Base-by-base conservation (phyloP, 2,888 invertebrate species). In the Harpalus rufipes region DNA sequence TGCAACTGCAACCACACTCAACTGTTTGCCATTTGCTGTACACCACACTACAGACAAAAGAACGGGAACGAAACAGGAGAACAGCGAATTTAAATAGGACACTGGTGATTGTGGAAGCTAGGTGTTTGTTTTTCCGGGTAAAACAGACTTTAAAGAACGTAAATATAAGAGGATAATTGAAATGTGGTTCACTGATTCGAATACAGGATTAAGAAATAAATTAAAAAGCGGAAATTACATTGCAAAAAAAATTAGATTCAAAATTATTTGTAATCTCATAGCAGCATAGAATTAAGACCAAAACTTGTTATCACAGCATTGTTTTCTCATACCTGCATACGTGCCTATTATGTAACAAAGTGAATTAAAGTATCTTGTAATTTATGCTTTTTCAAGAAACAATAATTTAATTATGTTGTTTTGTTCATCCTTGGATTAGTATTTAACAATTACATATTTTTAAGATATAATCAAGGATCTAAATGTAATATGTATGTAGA, bases 21-120 rank as follows among this genome's bases (percentile, higher is more conserved):
- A 74, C 51, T 74, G 72, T 74, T 74, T 74, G 51, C 72, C 44
- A 74, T 74, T 74, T 44, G 72, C 44, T 74, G 12, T 51, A 68
- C 8, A 12, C 10, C 12, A n/a, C n/a, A 32, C 41, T 12, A 41
- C 68, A 74, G 41, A 74, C 72, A 74, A 74, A 51, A 41, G 72
- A 74, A 74, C 72, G 44, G 0, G 44, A 3, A 51, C 44, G 44
- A 51, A 51, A 51, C 44, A 12, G 44, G 44, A 12, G 10, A 12
- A 51, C 44, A 51, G 44, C 44, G 44, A 51, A 51, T 51, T 51
- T 51, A 51, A 51, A 51, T 51, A 51, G 44, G 12, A 12, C 59
- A 59, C 59, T 16, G 6, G 59, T 16, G 16, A 7, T 14, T 59
- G 16, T 16, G 10, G 56, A 10, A 56, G 4, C 56, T 56, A n/a